Evolutionary conservation across 2,797 vertebrate species (phyloP), one percentile per base, ranked within the genome.

Genomic region (Tenualosa ilisha): DNA sequence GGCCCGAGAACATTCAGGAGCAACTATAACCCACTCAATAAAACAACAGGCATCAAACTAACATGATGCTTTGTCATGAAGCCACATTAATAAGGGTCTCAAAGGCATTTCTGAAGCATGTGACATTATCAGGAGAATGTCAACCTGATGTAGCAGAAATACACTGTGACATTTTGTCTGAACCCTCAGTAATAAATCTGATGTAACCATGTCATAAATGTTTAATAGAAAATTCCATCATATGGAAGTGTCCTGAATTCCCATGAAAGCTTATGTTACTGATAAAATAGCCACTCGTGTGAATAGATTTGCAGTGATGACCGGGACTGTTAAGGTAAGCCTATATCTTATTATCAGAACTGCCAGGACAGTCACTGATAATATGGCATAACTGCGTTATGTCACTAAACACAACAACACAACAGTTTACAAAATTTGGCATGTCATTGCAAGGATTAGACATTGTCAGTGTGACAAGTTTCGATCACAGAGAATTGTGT

Each of bases 41-140:
- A 24, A 24, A 8, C n/a, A 63, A 56, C 20, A 63, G 59, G n/a
- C n/a, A 63, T 56, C 54, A 13, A 9, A 40, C 26, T 72, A 43
- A 15, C 37, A 43, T 43, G 37, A 43, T 40, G 37, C 59, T 24
- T 63, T n/a, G 17, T 6, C 20, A 22, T 22, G 20, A 59, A 24
- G 7, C 22, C 7, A n/a, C 15, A 75, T 75, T 6, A 75, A 15
- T 40, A 75, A 43, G 37, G 6, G 13, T 75, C 31, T 75, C 68
- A 75, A 75, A 17, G 37, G 68, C 68, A 75, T 37, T 43, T 43
- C 6, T 22, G 37, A 75, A 43, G 37, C 68, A 75, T 7, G 68
- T 75, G 68, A 37, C 68, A 40, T 43, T 75, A 75, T 75, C 68
- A 75, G 68, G 68, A 75, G 6, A 75, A 75, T 75, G 68, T 75